A percentile compares a stretch with the other conserved stretches of the same genome.
Conservation (phyloP, 64 coral and sea anemone genomes). For the Dendronephthya gigantea region DNA sequence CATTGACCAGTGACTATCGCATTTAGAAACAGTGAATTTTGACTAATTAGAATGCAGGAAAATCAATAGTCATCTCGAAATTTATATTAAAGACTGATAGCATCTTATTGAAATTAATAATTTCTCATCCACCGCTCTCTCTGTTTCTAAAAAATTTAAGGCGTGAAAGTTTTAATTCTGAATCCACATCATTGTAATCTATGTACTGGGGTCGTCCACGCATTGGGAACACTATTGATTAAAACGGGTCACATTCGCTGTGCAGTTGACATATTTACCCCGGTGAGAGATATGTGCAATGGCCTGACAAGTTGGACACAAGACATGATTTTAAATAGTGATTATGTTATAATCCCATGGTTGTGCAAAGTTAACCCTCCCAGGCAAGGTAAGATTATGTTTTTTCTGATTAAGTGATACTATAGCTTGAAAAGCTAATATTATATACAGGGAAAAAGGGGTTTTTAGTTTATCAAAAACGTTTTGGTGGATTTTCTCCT, state of each 20-base stretch:
- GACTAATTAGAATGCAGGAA: too few species aligned
- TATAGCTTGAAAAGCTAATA: too few species aligned
- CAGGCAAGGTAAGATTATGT: neutral
- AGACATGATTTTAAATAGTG: neutral
- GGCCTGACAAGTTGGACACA: neutral
- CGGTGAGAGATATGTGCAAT: neutral
- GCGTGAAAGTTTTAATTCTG: neutral
- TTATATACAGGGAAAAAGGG: too few species aligned
- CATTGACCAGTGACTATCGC: too few species aligned
- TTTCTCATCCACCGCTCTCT: neutral
- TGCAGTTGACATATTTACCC: neutral
- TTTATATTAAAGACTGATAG: neutral
- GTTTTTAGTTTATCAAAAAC: too few species aligned
- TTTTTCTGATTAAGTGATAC: too few species aligned
- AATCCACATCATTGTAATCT: neutral
- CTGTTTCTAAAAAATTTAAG: neutral
- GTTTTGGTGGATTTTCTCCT: too few species aligned
- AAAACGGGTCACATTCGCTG: neutral
- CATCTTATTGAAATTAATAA: too few species aligned
- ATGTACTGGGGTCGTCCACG: neutral
- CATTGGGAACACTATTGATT: neutral
- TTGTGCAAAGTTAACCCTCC: neutral
- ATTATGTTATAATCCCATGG: neutral
- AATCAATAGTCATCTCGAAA: too few species aligned
- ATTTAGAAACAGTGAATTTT: too few species aligned